Percentiles rank a stretch among this genome's conserved stretches.
These are phyloP conservation scores for Sandelia bainsii DNA, from an alignment of 2,797 vertebrate species.

Conservation along the genomic window DNA sequence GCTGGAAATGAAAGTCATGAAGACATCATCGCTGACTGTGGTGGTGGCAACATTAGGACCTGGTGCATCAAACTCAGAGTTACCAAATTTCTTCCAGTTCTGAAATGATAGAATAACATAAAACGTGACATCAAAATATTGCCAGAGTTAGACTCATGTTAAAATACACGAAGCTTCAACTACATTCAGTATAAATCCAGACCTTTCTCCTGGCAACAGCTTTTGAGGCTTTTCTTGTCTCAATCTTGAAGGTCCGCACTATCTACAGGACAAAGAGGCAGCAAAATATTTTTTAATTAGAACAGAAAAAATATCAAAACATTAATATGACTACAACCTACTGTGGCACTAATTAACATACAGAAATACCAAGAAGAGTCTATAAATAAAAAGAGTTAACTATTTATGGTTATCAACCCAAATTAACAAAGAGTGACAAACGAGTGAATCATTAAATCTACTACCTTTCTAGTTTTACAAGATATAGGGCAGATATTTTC, in stretches of 20 bases:
- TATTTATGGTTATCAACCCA: neutral
- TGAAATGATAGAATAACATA: conserved; percentile 45
- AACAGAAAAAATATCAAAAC: neutral
- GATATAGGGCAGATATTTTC: neutral
- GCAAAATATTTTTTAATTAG: neutral
- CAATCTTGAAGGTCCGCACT: conserved; percentile 94
- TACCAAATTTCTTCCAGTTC: conserved; percentile 99
- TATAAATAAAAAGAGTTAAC: neutral
- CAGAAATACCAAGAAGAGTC: neutral
- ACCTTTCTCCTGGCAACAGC: conserved; percentile 96
- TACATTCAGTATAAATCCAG: conserved; percentile 16
- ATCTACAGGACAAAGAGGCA: conserved; percentile 80
- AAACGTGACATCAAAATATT: fast-evolving
- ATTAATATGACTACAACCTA: neutral
- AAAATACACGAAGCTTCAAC: neutral
- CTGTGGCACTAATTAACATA: neutral
- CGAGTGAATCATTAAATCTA: no score
- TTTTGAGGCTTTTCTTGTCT: conserved; percentile 96
- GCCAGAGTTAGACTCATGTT: fast-evolving
- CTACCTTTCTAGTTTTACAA: neutral
- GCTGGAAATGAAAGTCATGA: conserved; percentile 98
- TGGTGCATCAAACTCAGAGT: conserved; percentile 91
- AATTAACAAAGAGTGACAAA: neutral
- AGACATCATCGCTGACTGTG: conserved; percentile 96
- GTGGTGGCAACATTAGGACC: conserved; percentile 97